Evolutionary conservation across 2,797 vertebrate genomes (phyloP).

Genomic region (Babyrousa celebensis): DNA sequence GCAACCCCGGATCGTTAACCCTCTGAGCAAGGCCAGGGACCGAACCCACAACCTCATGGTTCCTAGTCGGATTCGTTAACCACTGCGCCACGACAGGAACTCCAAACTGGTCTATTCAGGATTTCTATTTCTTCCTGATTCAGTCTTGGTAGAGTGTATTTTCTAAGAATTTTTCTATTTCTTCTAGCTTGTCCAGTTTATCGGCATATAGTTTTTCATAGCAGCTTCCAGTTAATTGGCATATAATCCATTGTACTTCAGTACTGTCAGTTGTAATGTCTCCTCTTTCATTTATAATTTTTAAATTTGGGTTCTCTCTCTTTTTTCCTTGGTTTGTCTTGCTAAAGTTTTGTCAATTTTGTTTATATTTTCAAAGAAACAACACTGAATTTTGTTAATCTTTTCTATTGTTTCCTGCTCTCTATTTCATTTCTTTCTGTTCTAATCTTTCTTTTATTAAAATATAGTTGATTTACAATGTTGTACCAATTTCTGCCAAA

Average conservation of each 20-base stretch:
- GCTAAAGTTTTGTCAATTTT: background rate
- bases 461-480: too few species aligned
- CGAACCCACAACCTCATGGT: too few species aligned
- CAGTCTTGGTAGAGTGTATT: background rate
- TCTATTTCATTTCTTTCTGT: background rate
- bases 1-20: too few species aligned
- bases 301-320: background rate
- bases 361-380: background rate
- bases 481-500: too few species aligned
- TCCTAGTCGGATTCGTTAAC: too few species aligned
- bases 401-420: background rate
- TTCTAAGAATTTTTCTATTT: background rate
- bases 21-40: too few species aligned
- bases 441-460: background rate
- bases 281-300: background rate
- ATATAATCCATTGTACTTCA: background rate
- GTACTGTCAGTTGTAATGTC: background rate
- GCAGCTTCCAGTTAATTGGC: background rate
- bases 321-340: background rate
- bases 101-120: background rate
- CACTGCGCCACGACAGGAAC: too few species aligned
- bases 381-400: background rate
- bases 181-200: background rate
- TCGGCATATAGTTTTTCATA: background rate
- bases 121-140: background rate